A percentile compares a stretch with the other conserved stretches of the same genome.
Conservation (phyloP, 2,113 vertebrate species). For the Larimichthys crocea region DNA sequence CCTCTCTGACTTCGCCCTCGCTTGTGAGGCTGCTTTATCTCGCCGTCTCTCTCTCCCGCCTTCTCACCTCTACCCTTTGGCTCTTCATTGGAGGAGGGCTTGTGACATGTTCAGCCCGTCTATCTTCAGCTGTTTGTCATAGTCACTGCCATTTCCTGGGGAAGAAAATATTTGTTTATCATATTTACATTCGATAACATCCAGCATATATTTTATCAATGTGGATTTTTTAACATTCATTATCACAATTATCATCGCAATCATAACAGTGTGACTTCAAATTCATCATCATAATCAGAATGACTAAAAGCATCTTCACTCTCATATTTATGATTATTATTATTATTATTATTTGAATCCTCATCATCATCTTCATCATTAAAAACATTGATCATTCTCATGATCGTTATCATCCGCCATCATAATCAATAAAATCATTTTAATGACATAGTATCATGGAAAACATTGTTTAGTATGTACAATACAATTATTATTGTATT, state of each 20-base stretch:
- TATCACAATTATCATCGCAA: no score
- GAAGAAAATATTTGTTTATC: not conserved
- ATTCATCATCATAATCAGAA: not conserved
- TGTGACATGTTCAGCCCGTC: not conserved
- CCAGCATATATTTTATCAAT: not conserved
- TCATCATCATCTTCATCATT: not conserved
- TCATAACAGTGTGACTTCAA: not conserved
- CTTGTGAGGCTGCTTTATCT: conserved; percentile 6
- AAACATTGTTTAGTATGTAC: no score
- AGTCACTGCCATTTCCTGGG: not conserved
- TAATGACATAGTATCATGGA: no score
- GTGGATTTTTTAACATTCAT: not conserved
- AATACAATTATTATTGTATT: not conserved
- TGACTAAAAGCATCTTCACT: not conserved
- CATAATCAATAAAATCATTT: no score
- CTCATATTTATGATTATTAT: not conserved
- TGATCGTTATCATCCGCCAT: no score
- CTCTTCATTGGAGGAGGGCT: not conserved
- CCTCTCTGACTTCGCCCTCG: conserved; percentile 39
- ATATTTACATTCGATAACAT: not conserved
- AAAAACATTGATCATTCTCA: not conserved
- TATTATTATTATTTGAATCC: not conserved
- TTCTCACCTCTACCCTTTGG: conserved; percentile 13
- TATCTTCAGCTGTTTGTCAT: conserved; percentile 7
- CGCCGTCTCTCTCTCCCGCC: not conserved